phyloP scores from a whole-genome alignment of 30 jellyfish, hydroid and myxozoan genomes.

The Catostylus mosaicus region DNA sequence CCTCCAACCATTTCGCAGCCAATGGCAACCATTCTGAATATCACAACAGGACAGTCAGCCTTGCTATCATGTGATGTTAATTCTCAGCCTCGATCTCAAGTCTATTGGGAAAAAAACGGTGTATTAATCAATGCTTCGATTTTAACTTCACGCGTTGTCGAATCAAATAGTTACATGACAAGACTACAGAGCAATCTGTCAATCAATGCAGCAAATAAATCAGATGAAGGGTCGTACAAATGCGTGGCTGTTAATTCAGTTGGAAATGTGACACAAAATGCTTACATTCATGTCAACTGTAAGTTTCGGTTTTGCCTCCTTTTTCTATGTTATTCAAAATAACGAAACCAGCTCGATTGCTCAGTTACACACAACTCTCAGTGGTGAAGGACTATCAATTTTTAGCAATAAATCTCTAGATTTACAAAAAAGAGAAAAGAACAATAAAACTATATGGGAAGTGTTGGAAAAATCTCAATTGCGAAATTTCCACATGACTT shows the following conservation, averaged over 20 bases:
- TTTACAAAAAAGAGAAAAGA: too few relatives aligned
- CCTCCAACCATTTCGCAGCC: slow-evolving; percentile 9
- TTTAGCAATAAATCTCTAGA: too few relatives aligned
- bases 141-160: not conserved
- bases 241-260: slow-evolving; percentile 37
- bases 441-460: too few relatives aligned
- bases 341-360: too few relatives aligned
- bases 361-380: too few relatives aligned
- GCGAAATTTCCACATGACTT: too few relatives aligned
- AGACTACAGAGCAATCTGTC: slow-evolving; percentile 30
- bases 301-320: not conserved
- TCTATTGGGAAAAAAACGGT: slow-evolving; percentile 51
- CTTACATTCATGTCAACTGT: slow-evolving; percentile 20
- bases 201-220: not conserved
- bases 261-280: slow-evolving; percentile 26
- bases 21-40: slow-evolving; percentile 10
- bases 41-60: not conserved
- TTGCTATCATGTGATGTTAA: slow-evolving; percentile 15
- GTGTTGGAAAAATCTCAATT: too few relatives aligned
- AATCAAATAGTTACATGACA: slow-evolving; percentile 13
- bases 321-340: not conserved
- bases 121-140: not conserved
- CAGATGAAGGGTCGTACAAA: slow-evolving; percentile 11
- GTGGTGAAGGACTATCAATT: too few relatives aligned
- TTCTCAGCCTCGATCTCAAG: slow-evolving; percentile 33